These are phyloP conservation scores for Stenoptilia bipunctidactyla DNA, from an alignment of 2,888 invertebrate species.

Conservation along the genomic window DNA sequence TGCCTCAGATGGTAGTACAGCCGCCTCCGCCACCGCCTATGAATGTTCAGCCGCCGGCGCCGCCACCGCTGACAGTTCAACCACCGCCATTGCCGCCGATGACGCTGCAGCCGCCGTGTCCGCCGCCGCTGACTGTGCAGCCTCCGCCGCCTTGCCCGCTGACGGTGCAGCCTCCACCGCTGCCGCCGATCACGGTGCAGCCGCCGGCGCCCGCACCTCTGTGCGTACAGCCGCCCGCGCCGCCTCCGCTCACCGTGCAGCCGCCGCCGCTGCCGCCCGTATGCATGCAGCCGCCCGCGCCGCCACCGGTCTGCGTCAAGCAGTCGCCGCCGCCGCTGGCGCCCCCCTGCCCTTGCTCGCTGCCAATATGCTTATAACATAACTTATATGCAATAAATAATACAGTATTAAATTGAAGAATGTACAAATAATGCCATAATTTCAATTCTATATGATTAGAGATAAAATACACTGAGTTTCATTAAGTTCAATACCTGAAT, in stretches of 20 bases:
- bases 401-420: too few species aligned
- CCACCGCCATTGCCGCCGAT: conserved; percentile 41
- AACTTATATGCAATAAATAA: too few species aligned
- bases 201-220: conserved; percentile 44
- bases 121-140: conserved; percentile 41
- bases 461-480: too few species aligned
- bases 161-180: conserved; percentile 44
- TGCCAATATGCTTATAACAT: conserved; percentile 2
- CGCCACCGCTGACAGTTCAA: conserved; percentile 49
- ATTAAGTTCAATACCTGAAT: too few species aligned
- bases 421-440: too few species aligned
- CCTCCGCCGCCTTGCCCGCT: conserved; percentile 45
- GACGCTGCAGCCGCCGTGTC: conserved; percentile 42
- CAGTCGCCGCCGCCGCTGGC: conserved; percentile 26
- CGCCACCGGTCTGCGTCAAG: conserved; percentile 43
- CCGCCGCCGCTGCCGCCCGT: conserved; percentile 32
- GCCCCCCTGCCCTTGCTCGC: conserved; percentile 17
- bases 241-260: conserved; percentile 33
- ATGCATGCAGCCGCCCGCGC: conserved; percentile 42
- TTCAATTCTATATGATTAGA: too few species aligned
- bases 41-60: conserved; percentile 46
- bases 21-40: conserved; percentile 49
- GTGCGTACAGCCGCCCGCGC: conserved; percentile 43
- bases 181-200: conserved; percentile 39
- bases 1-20: conserved; percentile 45